These are phyloP conservation scores for Hypotaenidia philippensis DNA, from an alignment of 2,797 vertebrate genomes.

Conservation along the genomic window DNA sequence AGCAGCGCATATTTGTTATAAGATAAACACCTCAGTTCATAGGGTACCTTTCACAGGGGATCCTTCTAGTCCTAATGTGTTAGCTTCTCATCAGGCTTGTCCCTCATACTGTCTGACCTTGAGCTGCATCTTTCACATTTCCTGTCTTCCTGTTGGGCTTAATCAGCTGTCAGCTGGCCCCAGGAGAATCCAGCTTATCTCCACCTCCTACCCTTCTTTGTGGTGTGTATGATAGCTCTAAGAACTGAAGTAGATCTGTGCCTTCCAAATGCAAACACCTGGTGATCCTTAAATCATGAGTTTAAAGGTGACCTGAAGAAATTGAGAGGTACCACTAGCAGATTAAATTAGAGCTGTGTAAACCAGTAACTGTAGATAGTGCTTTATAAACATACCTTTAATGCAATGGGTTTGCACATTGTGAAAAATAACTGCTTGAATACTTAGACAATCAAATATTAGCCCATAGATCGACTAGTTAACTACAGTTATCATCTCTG, in stretches of 20 bases:
- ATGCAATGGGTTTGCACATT: not conserved
- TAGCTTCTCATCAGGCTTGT: not conserved
- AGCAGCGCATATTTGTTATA: not conserved
- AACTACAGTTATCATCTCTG: not conserved
- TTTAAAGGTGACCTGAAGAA: not conserved
- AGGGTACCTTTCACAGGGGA: not conserved
- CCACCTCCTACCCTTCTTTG: not conserved
- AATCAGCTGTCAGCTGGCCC: conserved; percentile 1
- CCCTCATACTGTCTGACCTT: not conserved
- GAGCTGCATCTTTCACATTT: not conserved
- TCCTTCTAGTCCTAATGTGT: not conserved
- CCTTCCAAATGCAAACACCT: not conserved
- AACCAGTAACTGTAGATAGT: not conserved
- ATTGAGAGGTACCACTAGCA: not conserved
- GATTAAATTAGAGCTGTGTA: not conserved
- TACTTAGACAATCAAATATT: not conserved
- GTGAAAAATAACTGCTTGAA: not conserved
- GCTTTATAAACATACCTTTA: not conserved
- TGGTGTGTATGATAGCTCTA: not conserved
- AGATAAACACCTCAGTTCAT: not conserved
- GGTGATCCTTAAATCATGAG: not conserved
- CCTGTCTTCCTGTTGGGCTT: conserved; percentile 11
- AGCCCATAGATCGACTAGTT: not conserved
- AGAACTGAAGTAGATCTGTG: not conserved
- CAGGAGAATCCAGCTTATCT: not conserved